Evolutionary conservation across 2,797 vertebrate genomes (phyloP).

Genomic region (Mormyrops boulengeri): DNA sequence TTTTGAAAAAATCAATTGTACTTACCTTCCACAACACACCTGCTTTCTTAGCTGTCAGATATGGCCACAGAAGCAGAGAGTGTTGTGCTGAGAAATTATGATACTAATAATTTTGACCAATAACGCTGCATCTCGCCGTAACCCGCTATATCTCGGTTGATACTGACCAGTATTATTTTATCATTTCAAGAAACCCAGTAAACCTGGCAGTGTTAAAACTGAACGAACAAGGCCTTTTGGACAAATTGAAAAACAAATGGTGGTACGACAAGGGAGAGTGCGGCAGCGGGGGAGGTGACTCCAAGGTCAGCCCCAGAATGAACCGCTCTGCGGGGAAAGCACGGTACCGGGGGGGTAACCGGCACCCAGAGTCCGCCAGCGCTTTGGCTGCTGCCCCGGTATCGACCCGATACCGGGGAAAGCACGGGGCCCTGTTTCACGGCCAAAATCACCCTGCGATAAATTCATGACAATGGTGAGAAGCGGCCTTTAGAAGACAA

Average conservation of each 20-base stretch:
- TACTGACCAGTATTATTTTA: constrained; percentile 87
- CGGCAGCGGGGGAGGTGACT: constrained; percentile 99
- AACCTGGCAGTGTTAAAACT: constrained; percentile 99
- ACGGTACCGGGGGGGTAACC: constrained; percentile 77
- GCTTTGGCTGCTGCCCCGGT: constrained; percentile 39
- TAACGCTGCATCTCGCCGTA: constrained; percentile 53
- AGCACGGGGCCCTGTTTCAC: background rate
- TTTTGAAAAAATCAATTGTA: constrained; percentile 5
- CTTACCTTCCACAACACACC: constrained; percentile 38
- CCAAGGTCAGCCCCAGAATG: constrained; percentile 99
- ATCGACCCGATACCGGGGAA: background rate
- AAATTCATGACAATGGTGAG: background rate
- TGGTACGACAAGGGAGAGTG: constrained; percentile 99
- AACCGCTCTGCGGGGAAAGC: constrained; percentile 82
- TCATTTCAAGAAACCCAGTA: constrained; percentile 99
- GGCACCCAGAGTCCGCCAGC: constrained; percentile 68
- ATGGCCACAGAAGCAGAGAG: background rate
- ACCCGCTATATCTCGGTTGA: constrained; percentile 70
- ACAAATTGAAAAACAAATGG: constrained; percentile 99
- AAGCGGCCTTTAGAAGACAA: background rate
- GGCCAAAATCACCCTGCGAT: background rate
- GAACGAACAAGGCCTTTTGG: constrained; percentile 99
- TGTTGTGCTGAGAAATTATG: background rate
- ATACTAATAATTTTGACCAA: constrained; percentile 3
- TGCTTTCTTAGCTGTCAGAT: constrained; percentile 30